phyloP scores from a whole-genome alignment of 2,888 invertebrate genomes.

The Chloromyia formosa region DNA sequence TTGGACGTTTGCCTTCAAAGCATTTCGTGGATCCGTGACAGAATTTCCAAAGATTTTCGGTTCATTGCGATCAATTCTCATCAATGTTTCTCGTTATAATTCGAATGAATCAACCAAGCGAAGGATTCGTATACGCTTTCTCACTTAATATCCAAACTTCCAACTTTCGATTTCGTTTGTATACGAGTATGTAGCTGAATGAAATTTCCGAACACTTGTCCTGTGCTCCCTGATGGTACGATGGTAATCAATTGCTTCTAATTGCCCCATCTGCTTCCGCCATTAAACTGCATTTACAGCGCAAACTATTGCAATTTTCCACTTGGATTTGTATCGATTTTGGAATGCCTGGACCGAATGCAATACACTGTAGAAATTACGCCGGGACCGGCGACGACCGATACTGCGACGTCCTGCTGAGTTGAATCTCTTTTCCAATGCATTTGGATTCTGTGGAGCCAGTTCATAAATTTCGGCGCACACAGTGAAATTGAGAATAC shows the following conservation, averaged over 20 bases:
- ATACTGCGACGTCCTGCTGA: background rate
- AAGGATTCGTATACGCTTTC: too few species aligned
- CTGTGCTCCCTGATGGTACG: background rate
- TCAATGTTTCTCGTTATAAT: too few species aligned
- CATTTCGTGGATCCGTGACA: too few species aligned
- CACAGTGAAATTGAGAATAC: too few species aligned
- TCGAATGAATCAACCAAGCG: too few species aligned
- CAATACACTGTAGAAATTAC: background rate
- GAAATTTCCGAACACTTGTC: background rate
- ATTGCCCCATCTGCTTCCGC: background rate
- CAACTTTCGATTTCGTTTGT: background rate
- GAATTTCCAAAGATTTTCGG: too few species aligned
- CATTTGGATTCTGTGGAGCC: too few species aligned
- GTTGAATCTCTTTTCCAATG: background rate
- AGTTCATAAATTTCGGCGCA: too few species aligned
- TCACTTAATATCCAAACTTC: too few species aligned
- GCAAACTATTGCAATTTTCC: background rate
- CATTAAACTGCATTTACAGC: background rate
- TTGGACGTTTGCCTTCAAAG: too few species aligned
- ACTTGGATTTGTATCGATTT: slow-evolving; percentile 12
- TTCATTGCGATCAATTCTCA: too few species aligned
- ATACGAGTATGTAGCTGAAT: too few species aligned
- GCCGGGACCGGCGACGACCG: background rate
- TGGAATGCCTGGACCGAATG: slow-evolving; percentile 3
- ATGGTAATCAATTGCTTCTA: background rate